A percentile compares a stretch with the other conserved stretches of the same genome.
Evolutionary conservation across 2,888 invertebrate genomes (phyloP).

Genomic region (Aethes cnicana): DNA sequence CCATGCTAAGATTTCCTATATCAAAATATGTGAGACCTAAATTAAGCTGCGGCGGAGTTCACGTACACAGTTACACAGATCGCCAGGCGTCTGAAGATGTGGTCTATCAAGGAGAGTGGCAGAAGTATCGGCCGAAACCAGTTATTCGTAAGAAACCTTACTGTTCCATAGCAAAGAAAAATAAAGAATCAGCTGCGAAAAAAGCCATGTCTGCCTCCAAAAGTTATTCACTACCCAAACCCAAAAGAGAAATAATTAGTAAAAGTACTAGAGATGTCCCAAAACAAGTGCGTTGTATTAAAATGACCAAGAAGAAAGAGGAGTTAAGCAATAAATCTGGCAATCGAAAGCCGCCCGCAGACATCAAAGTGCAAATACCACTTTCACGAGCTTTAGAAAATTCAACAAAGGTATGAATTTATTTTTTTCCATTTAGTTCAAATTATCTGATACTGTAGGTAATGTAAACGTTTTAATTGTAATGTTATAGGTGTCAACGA

Average conservation of each 20-base stretch:
- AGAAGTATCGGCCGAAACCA: slow-evolving; percentile 45
- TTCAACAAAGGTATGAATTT: slow-evolving; percentile 42
- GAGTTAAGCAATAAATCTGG: slow-evolving; percentile 18
- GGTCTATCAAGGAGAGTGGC: slow-evolving; percentile 72
- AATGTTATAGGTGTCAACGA: slow-evolving; percentile 56
- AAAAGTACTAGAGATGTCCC: background rate
- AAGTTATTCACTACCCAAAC: background rate
- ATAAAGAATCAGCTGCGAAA: slow-evolving; percentile 31
- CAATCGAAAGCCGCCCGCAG: slow-evolving; percentile 21
- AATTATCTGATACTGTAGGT: too few relatives aligned
- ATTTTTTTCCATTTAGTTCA: slow-evolving; percentile 6
- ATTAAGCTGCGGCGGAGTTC: slow-evolving; percentile 60
- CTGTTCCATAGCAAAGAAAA: slow-evolving; percentile 27
- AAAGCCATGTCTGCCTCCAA: slow-evolving; percentile 25
- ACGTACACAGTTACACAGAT: slow-evolving; percentile 68
- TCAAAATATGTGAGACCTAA: slow-evolving; percentile 43
- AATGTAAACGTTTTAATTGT: too few relatives aligned
- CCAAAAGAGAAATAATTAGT: background rate
- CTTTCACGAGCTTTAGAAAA: too few relatives aligned
- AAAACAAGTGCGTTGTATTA: slow-evolving; percentile 19
- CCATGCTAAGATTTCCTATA: slow-evolving; percentile 32
- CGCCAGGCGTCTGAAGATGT: slow-evolving; percentile 62
- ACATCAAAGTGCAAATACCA: slow-evolving; percentile 18
- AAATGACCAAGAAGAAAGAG: slow-evolving; percentile 31
- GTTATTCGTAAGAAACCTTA: slow-evolving; percentile 35